Conservation (phyloP, 1,140 invertebrate genomes). For the Atta cephalotes region DNA sequence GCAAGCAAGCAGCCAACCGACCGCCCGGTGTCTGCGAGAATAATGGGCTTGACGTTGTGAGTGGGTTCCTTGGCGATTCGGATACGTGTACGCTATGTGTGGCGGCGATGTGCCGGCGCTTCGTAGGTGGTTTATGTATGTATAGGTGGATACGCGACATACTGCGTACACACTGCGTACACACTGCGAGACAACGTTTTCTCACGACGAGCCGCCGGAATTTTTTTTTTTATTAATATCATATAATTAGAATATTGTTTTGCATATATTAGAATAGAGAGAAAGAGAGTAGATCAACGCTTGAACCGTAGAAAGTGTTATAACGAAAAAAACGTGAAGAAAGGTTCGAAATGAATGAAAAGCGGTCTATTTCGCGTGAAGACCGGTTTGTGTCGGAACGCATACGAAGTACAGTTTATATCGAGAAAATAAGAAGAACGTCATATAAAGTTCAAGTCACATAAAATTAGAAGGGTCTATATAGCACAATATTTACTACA, state of each 20-base stretch:
- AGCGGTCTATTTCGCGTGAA: too few relatives aligned
- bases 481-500: too few relatives aligned
- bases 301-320: too few relatives aligned
- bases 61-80: slow-evolving; percentile 67
- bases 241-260: background rate
- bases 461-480: too few relatives aligned
- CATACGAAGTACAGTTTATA: too few relatives aligned
- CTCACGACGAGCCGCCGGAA: background rate
- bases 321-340: too few relatives aligned
- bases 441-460: too few relatives aligned
- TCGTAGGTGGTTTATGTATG: slow-evolving; percentile 56
- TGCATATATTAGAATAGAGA: background rate
- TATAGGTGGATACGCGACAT: slow-evolving; percentile 13
- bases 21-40: slow-evolving; percentile 72
- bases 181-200: background rate
- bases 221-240: background rate
- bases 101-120: slow-evolving; percentile 24
- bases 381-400: too few relatives aligned
- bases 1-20: slow-evolving; percentile 7
- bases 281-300: too few relatives aligned
- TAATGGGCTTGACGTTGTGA: slow-evolving; percentile 65
- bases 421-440: too few relatives aligned
- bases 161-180: too few relatives aligned
- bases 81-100: slow-evolving; percentile 55
- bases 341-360: too few relatives aligned